Percentiles rank a stretch among this genome's conserved stretches.
These are phyloP conservation scores for Tragelaphus scriptus DNA, from an alignment of 2,113 vertebrate species.

Conservation along the genomic window DNA sequence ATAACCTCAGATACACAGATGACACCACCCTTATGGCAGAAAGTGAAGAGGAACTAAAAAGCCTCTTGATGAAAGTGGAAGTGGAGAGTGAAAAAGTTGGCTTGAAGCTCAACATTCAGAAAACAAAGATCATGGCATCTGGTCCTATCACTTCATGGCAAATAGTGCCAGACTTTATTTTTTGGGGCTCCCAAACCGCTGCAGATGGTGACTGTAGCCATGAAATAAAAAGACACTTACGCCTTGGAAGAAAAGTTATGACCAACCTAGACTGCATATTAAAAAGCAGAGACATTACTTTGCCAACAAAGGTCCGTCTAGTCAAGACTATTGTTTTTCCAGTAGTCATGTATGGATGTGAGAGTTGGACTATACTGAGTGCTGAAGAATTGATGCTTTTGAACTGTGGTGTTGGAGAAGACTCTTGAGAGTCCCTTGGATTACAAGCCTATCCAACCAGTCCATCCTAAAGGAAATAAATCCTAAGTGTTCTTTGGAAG, in stretches of 20 bases:
- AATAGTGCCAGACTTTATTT: not conserved
- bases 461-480: not conserved
- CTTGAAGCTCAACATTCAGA: not conserved
- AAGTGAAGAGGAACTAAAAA: not conserved
- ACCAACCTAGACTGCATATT: not conserved
- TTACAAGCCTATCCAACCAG: not conserved
- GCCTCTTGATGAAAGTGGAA: not conserved
- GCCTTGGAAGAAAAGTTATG: not conserved
- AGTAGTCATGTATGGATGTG: not conserved
- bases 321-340: not conserved
- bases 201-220: not conserved
- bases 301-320: fast-evolving
- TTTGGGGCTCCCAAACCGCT: not conserved
- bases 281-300: not conserved
- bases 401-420: not conserved
- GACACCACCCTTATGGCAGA: not conserved
- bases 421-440: not conserved
- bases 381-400: not conserved
- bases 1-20: not conserved
- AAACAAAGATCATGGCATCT: not conserved
- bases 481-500: not conserved
- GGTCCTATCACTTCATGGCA: not conserved
- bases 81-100: not conserved
- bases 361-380: not conserved
- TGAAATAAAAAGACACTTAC: not conserved